phyloP scores from a whole-genome alignment of 2,797 vertebrate genomes.

The Microctenopoma stevenorrisi region DNA sequence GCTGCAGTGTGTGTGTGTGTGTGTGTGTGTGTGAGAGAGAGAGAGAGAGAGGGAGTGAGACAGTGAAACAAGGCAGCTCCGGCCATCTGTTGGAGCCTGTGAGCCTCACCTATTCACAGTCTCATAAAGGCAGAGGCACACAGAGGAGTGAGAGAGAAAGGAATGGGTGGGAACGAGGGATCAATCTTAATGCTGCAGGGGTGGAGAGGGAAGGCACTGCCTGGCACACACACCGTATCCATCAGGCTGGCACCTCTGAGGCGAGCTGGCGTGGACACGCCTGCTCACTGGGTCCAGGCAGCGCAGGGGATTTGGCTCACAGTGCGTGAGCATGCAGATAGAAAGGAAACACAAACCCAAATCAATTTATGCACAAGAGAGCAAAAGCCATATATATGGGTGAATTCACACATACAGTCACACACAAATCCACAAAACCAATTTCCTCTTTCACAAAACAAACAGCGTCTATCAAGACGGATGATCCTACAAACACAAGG shows the following conservation, averaged over 20 bases:
- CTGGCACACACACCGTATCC: constrained; percentile 75
- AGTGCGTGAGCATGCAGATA: constrained; percentile 55
- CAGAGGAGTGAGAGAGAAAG: constrained; percentile 73
- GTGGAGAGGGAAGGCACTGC: constrained; percentile 65
- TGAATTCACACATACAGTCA: constrained; percentile 29
- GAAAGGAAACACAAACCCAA: constrained; percentile 48
- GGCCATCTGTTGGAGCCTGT: constrained; percentile 84
- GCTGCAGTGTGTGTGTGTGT: constrained; percentile 34
- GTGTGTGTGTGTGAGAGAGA: neutral
- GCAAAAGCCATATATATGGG: constrained; percentile 32
- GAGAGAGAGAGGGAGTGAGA: constrained; percentile 48
- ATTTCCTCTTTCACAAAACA: constrained; percentile 66
- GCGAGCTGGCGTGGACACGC: constrained; percentile 59
- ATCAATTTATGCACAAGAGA: constrained; percentile 53
- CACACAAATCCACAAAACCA: constrained; percentile 57
- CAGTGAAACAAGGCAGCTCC: constrained; percentile 72
- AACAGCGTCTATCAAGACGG: constrained; percentile 64
- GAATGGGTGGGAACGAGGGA: constrained; percentile 76
- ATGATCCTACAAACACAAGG: constrained; percentile 66
- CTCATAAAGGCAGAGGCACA: constrained; percentile 79
- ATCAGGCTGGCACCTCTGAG: constrained; percentile 78
- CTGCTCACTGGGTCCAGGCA: constrained; percentile 64
- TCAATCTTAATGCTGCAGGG: constrained; percentile 73
- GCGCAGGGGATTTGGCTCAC: constrained; percentile 53
- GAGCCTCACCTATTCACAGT: constrained; percentile 82